Conservation (phyloP, 2,113 vertebrate species). For the Chloroceryle aenea region DNA sequence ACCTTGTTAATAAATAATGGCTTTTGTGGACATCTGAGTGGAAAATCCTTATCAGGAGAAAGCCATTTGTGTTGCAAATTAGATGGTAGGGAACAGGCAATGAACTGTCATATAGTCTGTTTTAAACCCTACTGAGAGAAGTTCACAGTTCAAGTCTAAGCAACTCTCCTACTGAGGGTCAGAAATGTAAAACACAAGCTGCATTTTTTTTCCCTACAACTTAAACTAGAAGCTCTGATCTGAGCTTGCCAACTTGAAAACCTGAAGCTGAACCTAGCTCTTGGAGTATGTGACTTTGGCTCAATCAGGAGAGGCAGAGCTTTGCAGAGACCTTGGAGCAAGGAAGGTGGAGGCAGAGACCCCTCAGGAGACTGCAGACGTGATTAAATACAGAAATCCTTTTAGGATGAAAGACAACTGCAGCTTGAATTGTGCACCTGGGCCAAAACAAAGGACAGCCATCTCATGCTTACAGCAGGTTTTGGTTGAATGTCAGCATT, state of each 20-base stretch:
- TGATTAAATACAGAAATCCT: neutral
- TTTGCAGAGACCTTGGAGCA: neutral
- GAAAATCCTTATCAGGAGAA: neutral
- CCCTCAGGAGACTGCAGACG: neutral
- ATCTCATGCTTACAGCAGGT: neutral
- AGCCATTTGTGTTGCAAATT: slow-evolving; percentile 15
- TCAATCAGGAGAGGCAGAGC: neutral
- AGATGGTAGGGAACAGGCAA: neutral
- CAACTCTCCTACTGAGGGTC: neutral
- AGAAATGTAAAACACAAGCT: neutral
- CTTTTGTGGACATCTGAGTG: neutral
- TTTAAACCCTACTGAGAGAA: neutral
- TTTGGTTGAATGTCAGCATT: neutral
- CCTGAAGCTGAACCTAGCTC: neutral
- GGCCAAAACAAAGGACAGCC: neutral
- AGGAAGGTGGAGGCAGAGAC: neutral
- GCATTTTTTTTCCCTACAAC: neutral
- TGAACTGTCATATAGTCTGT: neutral
- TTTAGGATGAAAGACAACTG: neutral
- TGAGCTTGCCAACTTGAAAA: neutral
- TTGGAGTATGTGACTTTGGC: neutral
- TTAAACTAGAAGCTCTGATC: neutral
- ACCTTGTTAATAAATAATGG: neutral
- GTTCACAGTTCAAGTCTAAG: fast-evolving
- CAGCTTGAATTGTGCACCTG: neutral